Evolutionary conservation across 2,113 vertebrate species (phyloP).

Genomic region (Illadopsis cleaveri): DNA sequence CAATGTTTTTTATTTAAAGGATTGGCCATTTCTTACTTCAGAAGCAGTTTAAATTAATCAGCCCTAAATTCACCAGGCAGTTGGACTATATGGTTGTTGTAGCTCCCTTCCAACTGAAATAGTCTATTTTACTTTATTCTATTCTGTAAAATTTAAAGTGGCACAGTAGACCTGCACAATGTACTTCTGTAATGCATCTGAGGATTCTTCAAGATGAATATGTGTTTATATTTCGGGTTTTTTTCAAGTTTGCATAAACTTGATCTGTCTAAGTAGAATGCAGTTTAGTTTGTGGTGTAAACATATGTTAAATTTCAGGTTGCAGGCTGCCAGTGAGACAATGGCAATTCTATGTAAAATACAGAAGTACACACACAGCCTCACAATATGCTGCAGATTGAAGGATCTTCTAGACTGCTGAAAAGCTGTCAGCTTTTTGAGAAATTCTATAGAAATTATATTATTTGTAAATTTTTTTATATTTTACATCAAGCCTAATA

Average conservation of each 20-base stretch:
- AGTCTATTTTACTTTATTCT: background rate
- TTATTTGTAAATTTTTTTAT: background rate
- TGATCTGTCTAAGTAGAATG: background rate
- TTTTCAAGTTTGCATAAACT: background rate
- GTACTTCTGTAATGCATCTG: background rate
- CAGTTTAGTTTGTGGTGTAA: background rate
- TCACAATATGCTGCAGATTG: background rate
- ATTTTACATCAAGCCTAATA: background rate
- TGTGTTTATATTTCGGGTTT: background rate
- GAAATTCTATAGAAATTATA: background rate
- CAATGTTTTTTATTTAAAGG: background rate
- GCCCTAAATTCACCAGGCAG: background rate
- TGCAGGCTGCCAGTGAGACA: background rate
- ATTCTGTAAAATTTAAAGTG: background rate
- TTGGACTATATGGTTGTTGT: background rate
- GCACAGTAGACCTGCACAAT: rapidly evolving
- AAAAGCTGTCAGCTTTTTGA: background rate
- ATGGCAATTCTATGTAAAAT: background rate
- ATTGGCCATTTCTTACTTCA: background rate
- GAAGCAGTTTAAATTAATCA: background rate
- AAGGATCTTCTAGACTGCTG: background rate
- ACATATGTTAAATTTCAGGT: background rate
- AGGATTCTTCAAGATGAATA: background rate
- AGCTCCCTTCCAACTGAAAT: background rate
- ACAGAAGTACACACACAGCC: background rate